These are phyloP conservation scores for Mantis religiosa DNA, from an alignment of 2,888 invertebrate genomes.

Conservation along the genomic window DNA sequence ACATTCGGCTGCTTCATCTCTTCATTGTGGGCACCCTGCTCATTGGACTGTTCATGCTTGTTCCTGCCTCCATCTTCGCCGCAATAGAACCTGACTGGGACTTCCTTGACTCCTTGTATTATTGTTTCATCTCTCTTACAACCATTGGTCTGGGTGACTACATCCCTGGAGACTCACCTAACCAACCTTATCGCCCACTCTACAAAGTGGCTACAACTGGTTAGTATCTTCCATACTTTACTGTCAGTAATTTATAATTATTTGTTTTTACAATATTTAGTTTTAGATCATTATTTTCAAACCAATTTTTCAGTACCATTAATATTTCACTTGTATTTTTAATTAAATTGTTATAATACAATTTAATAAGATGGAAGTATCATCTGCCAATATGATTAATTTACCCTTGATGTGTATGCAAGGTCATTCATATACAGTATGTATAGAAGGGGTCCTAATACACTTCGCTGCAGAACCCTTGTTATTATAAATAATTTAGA, in stretches of 20 bases:
- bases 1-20: conserved; percentile 73
- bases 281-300: too few relatives aligned
- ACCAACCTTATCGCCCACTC: conserved; percentile 69
- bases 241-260: neutral
- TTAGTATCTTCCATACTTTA: conserved; percentile 45
- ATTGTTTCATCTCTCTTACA: conserved; percentile 85
- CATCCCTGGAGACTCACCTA: conserved; percentile 76
- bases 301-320: too few relatives aligned
- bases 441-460: too few relatives aligned
- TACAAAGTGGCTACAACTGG: conserved; percentile 80
- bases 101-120: conserved; percentile 82
- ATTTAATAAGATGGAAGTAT: too few relatives aligned
- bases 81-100: conserved; percentile 77
- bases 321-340: too few relatives aligned
- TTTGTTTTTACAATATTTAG: neutral
- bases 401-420: too few relatives aligned
- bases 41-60: conserved; percentile 61
- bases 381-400: too few relatives aligned
- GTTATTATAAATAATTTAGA: too few relatives aligned
- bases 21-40: conserved; percentile 52
- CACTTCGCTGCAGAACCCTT: too few relatives aligned
- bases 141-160: conserved; percentile 88
- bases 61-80: conserved; percentile 73
- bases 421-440: too few relatives aligned
- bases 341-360: too few relatives aligned